A percentile compares a stretch with the other conserved stretches of the same genome.
phyloP scores from a whole-genome alignment of 1,140 invertebrate genomes.

The Anthonomus grandis region DNA sequence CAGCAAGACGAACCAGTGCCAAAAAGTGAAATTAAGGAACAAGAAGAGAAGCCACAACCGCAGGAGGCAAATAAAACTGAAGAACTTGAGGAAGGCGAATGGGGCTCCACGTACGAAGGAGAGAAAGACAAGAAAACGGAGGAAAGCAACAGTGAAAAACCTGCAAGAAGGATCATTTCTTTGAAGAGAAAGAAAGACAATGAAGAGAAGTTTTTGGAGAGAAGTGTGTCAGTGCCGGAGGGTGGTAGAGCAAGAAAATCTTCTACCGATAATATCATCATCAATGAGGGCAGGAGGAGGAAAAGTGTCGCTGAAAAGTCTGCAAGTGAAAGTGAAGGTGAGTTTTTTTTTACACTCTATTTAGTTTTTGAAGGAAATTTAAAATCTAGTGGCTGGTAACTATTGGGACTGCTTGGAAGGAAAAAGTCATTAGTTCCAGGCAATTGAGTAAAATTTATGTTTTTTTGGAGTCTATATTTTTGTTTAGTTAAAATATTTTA shows the following conservation, averaged over 20 bases:
- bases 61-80: constrained; percentile 7
- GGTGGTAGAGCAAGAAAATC: constrained; percentile 1
- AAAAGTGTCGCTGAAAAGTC: constrained; percentile 5
- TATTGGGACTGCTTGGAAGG: no score
- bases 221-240: constrained; percentile 16
- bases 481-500: no score
- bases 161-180: constrained; percentile 17
- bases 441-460: no score
- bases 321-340: constrained; percentile 19
- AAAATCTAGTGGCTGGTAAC: no score
- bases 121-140: constrained; percentile 9
- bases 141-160: constrained; percentile 6
- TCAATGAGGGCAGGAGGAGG: constrained; percentile 12
- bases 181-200: constrained; percentile 21
- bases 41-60: no score
- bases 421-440: no score
- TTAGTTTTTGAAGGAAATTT: no score
- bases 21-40: no score
- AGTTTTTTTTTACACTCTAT: constrained; percentile 4
- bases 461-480: no score
- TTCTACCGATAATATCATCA: constrained; percentile 9
- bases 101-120: constrained; percentile 12
- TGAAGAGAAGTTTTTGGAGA: neutral
- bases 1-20: neutral
- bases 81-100: constrained; percentile 13